These are phyloP conservation scores for Marmota monax DNA, from an alignment of 2,113 vertebrate species.

Conservation along the genomic window DNA sequence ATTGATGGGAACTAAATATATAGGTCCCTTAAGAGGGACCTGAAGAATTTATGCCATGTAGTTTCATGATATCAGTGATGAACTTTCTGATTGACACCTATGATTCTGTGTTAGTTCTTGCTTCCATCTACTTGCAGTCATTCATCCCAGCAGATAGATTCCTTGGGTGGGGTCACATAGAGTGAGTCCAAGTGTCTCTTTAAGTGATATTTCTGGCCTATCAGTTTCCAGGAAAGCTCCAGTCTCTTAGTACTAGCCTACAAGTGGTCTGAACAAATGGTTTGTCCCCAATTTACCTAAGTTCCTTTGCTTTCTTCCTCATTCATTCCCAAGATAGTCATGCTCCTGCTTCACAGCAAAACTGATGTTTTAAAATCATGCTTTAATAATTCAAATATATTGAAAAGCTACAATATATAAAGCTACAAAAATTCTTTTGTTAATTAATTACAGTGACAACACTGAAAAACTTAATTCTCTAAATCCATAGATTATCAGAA, in stretches of 20 bases:
- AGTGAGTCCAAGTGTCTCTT: not conserved
- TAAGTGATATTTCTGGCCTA: not conserved
- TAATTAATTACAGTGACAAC: not conserved
- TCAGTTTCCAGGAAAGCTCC: not conserved
- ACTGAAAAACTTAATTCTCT: not conserved
- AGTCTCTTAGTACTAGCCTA: not conserved
- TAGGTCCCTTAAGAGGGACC: not conserved
- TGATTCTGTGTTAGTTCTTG: not conserved
- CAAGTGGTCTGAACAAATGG: not conserved
- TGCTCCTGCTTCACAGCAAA: not conserved
- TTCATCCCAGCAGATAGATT: not conserved
- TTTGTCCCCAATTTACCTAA: not conserved
- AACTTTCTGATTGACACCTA: not conserved
- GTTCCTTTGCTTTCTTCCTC: not conserved
- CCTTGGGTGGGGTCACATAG: not conserved
- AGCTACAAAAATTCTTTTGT: not conserved
- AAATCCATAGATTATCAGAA: not conserved
- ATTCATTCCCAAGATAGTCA: not conserved
- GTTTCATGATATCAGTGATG: not conserved
- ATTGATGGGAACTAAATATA: not conserved
- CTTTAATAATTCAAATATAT: not conserved
- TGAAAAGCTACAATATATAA: not conserved
- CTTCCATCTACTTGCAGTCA: not conserved
- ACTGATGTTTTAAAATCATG: not conserved
- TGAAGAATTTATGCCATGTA: not conserved